Conservation (phyloP, 2,797 vertebrate species). For the Choloepus didactylus region DNA sequence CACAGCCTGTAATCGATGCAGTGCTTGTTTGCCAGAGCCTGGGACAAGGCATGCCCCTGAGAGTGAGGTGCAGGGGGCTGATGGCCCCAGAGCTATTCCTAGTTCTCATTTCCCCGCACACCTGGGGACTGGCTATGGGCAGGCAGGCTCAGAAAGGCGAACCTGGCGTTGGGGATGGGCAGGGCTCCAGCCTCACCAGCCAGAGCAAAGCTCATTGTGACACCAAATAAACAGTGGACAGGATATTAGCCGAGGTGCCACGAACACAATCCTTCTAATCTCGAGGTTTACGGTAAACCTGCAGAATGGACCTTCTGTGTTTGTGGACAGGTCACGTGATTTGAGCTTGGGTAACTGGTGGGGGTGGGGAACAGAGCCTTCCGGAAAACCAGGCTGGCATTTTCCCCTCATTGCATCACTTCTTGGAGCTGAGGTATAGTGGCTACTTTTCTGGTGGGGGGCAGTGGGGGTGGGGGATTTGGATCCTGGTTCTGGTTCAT, state of each 20-base stretch:
- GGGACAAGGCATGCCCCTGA: neutral
- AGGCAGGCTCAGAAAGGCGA: neutral
- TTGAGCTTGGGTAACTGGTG: conserved; percentile 25
- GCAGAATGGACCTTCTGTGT: neutral
- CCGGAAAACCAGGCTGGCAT: neutral
- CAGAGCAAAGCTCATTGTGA: conserved; percentile 23
- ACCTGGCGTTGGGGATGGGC: neutral
- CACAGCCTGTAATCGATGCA: no score
- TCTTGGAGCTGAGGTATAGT: neutral
- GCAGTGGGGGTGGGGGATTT: neutral
- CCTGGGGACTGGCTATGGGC: neutral
- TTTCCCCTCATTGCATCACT: neutral
- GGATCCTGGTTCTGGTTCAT: neutral
- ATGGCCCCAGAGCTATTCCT: neutral
- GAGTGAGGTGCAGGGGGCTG: neutral
- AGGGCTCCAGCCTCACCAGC: neutral
- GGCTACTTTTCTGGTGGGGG: neutral
- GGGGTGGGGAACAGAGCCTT: neutral
- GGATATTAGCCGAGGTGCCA: neutral
- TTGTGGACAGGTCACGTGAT: conserved; percentile 10
- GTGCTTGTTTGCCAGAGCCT: no score
- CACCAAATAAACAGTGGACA: neutral
- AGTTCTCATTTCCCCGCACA: neutral
- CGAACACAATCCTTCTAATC: neutral
- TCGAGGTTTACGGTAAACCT: neutral